Conservation (phyloP, 2,888 invertebrate species). For the Thymelicus sylvestris region DNA sequence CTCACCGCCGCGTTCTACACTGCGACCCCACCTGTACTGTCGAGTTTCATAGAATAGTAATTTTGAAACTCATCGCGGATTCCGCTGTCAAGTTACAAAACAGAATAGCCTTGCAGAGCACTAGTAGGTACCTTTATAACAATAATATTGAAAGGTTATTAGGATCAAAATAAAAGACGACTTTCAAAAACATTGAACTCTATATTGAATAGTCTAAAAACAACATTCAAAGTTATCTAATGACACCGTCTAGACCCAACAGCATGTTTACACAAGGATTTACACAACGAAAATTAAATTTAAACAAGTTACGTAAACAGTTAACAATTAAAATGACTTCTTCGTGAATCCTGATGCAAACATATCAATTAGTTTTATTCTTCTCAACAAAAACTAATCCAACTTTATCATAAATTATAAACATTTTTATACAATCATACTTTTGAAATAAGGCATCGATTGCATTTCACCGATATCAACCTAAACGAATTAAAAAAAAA, state of each 20-base stretch:
- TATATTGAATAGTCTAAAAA: conserved; percentile 80
- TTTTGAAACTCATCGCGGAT: too few species aligned
- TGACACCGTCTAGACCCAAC: conserved; percentile 48
- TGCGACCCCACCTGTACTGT: too few species aligned
- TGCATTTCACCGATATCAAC: neutral
- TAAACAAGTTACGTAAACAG: neutral
- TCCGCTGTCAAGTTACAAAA: too few species aligned
- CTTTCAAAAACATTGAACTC: conserved; percentile 78
- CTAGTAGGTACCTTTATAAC: too few species aligned
- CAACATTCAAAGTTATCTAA: conserved; percentile 77
- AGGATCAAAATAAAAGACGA: conserved; percentile 53
- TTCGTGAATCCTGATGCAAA: conserved; percentile 11
- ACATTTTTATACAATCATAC: neutral
- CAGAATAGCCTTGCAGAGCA: too few species aligned
- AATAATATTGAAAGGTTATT: neutral
- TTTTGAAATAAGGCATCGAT: conserved; percentile 3
- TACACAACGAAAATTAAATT: conserved; percentile 6
- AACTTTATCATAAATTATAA: neutral
- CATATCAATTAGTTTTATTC: neutral
- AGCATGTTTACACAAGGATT: conserved; percentile 44
- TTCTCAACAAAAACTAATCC: conserved; percentile 19
- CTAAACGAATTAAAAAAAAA: neutral
- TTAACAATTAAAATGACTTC: neutral
- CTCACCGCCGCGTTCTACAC: too few species aligned
- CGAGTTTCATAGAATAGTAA: too few species aligned